phyloP scores from a whole-genome alignment of 2,888 invertebrate species.

The Erynnis tages region DNA sequence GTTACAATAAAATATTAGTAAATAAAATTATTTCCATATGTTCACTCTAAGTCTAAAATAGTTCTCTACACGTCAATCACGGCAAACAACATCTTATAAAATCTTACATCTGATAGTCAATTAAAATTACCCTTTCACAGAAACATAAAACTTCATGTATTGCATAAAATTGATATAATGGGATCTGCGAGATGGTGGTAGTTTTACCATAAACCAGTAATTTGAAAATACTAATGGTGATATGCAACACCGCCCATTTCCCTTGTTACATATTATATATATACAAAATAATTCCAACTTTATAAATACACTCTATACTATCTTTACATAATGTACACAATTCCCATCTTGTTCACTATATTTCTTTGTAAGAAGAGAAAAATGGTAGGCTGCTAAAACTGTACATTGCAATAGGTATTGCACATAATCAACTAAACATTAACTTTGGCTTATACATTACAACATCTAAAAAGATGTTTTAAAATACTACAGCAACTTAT shows the following conservation, averaged over 20 bases:
- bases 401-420: slow-evolving; percentile 79
- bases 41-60: slow-evolving; percentile 33
- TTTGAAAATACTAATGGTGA: slow-evolving; percentile 44
- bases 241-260: slow-evolving; percentile 50
- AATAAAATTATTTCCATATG: slow-evolving; percentile 31
- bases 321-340: slow-evolving; percentile 77
- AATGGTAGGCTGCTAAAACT: slow-evolving; percentile 61
- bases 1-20: slow-evolving; percentile 31
- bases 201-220: slow-evolving; percentile 30
- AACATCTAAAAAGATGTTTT: slow-evolving; percentile 48
- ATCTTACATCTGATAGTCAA: slow-evolving; percentile 58
- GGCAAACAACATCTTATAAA: slow-evolving; percentile 46
- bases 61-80: slow-evolving; percentile 42
- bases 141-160: slow-evolving; percentile 43
- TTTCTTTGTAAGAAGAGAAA: slow-evolving; percentile 55
- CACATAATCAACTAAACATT: slow-evolving; percentile 75
- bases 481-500: slow-evolving; percentile 41
- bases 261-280: slow-evolving; percentile 53
- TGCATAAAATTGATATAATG: slow-evolving; percentile 33
- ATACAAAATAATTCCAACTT: slow-evolving; percentile 58
- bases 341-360: slow-evolving; percentile 56
- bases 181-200: slow-evolving; percentile 35
- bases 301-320: slow-evolving; percentile 67
- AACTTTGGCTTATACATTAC: slow-evolving; percentile 79
- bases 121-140: slow-evolving; percentile 69